Percentiles rank a stretch among this genome's conserved stretches.
These are phyloP conservation scores for Cetonia aurata DNA, from an alignment of 2,888 invertebrate species.

Conservation along the genomic window DNA sequence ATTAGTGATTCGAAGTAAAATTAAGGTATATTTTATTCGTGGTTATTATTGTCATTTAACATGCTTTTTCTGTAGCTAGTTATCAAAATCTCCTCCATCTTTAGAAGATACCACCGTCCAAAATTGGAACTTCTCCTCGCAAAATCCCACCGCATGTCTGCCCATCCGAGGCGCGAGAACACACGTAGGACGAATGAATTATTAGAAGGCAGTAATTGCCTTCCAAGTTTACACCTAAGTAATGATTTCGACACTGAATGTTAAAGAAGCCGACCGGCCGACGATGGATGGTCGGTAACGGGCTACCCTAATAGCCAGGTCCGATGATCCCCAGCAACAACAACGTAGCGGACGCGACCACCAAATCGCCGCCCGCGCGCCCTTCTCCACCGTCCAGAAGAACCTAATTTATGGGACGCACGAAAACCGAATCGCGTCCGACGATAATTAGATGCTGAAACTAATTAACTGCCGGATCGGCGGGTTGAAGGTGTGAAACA, in stretches of 20 bases:
- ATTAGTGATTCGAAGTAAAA: too few relatives aligned
- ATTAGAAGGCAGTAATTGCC: slow-evolving; percentile 66
- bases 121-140: too few relatives aligned
- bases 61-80: too few relatives aligned
- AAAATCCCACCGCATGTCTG: too few relatives aligned
- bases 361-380: slow-evolving; percentile 40
- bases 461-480: slow-evolving; percentile 68
- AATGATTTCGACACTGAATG: slow-evolving; percentile 70
- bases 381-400: not conserved
- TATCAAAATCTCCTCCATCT: too few relatives aligned
- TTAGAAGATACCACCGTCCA: too few relatives aligned
- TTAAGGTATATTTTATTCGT: too few relatives aligned
- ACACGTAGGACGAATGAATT: slow-evolving; percentile 61
- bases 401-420: slow-evolving; percentile 66
- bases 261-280: slow-evolving; percentile 63
- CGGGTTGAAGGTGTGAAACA: slow-evolving; percentile 68
- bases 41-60: too few relatives aligned
- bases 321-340: slow-evolving; percentile 40
- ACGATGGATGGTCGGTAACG: slow-evolving; percentile 62
- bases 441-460: slow-evolving; percentile 70
- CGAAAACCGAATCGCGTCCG: slow-evolving; percentile 60
- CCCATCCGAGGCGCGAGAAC: too few relatives aligned
- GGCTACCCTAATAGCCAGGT: slow-evolving; percentile 57
- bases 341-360: slow-evolving; percentile 20
- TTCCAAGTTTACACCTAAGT: slow-evolving; percentile 69